Evolutionary conservation across 2,113 vertebrate genomes (phyloP), one percentile per base, ranked within the genome.

Genomic region (Brachypodius melanocephalos): DNA sequence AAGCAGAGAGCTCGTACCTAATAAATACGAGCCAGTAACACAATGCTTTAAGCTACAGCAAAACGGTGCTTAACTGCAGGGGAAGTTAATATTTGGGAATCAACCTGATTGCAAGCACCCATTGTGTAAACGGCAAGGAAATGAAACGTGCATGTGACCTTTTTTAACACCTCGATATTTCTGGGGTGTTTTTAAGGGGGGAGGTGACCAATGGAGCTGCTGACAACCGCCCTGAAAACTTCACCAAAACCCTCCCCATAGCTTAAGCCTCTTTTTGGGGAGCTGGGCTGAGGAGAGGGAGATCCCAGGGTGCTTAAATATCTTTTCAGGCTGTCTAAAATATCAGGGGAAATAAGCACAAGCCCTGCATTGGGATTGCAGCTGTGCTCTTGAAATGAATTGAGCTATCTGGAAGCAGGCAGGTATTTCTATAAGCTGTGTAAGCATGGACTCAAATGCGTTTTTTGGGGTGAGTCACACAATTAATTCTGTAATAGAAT

Each of bases 131-230:
- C 7, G 52, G 95, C 69, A 9, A 95, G 97, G 96, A 97, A 98
- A 97, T 96, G 93, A 96, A 95, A 85, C 48, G 92, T 14, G 91
- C 95, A 85, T 51, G 87, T 97, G 97, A 96, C 95, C 95, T 71
- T 84, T 96, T 97, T 97, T 97, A 98, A 97, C 97, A 98, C 97
- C 97, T 98, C 92, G 38, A 45, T 96, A 93, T 98, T 98, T 97
- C 95, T 97, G 89, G 95, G 95, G 93, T 65, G 9, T 80, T 94
- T 89, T 43, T 51, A 68, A 89, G 48, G 65, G 83, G 69, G 91
- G 42, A 85, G 38, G 81, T 52, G 40, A 54, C 87, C 18, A 3
- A 17, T 16, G 6, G 12, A 96, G 95, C 90, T 97, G 97, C 95
- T 97, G 97, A 98, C 97, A 98, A 93, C 57, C 1, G 0, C 90